Percentiles rank a stretch among this genome's conserved stretches.
Evolutionary conservation across 2,888 invertebrate genomes (phyloP).

Genomic region (Agriopis marginaria): DNA sequence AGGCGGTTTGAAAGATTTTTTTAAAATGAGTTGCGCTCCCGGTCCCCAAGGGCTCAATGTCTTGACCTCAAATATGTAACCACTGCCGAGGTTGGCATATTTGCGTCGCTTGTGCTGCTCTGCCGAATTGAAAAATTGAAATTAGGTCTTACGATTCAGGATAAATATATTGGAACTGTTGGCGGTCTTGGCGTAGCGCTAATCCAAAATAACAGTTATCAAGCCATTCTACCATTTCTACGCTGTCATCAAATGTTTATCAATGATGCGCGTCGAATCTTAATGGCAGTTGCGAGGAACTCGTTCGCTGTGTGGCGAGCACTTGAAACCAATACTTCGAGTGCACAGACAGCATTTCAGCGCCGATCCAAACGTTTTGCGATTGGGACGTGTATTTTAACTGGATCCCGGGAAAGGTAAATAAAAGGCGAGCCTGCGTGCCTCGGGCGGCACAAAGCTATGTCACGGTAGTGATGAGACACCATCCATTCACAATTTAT

Average conservation of each 20-base stretch:
- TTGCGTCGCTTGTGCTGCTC: too few relatives aligned
- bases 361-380: slow-evolving; percentile 12
- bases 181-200: too few relatives aligned
- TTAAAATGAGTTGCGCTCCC: too few relatives aligned
- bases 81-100: too few relatives aligned
- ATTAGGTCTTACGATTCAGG: too few relatives aligned
- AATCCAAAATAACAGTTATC: neutral
- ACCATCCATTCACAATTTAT: neutral
- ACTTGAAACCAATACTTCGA: slow-evolving; percentile 16
- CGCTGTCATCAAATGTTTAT: too few relatives aligned
- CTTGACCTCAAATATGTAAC: too few relatives aligned
- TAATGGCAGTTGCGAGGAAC: neutral
- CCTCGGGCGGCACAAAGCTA: slow-evolving; percentile 27
- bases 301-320: slow-evolving; percentile 13
- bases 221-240: neutral
- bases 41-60: too few relatives aligned
- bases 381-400: slow-evolving; percentile 24
- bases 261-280: too few relatives aligned
- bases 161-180: too few relatives aligned
- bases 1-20: too few relatives aligned
- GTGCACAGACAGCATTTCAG: slow-evolving; percentile 14
- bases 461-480: slow-evolving; percentile 25
- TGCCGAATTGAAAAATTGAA: too few relatives aligned
- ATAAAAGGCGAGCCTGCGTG: slow-evolving; percentile 32
- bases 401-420: slow-evolving; percentile 33